These are phyloP conservation scores for Neoascia interrupta DNA, from an alignment of 2,888 invertebrate species.

Conservation along the genomic window DNA sequence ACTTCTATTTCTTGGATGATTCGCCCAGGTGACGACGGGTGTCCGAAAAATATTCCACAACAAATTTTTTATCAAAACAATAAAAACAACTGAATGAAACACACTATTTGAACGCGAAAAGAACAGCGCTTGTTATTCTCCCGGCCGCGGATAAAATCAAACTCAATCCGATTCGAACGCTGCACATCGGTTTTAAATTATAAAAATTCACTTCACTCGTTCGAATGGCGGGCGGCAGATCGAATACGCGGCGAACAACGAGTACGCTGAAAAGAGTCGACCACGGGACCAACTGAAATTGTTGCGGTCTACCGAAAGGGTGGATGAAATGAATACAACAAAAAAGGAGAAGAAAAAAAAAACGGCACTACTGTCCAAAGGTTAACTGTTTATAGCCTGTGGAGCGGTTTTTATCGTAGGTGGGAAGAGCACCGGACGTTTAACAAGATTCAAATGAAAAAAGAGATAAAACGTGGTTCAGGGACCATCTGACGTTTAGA, in stretches of 20 bases:
- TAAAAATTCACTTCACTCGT: slow-evolving; percentile 32
- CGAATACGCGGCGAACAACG: slow-evolving; percentile 23
- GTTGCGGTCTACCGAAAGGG: neutral
- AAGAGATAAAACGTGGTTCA: too few relatives aligned
- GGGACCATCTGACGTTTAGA: too few relatives aligned
- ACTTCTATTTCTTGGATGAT: neutral
- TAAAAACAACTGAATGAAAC: slow-evolving; percentile 1
- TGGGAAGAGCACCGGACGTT: neutral
- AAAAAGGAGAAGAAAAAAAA: slow-evolving; percentile 44
- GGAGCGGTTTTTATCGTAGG: slow-evolving; percentile 24
- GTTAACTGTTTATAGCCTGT: slow-evolving; percentile 57
- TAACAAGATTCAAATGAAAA: too few relatives aligned
- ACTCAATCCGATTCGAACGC: slow-evolving; percentile 69
- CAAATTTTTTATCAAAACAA: neutral
- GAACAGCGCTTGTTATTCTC: slow-evolving; percentile 54
- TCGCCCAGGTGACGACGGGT: neutral
- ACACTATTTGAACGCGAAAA: neutral
- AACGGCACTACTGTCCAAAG: slow-evolving; percentile 59
- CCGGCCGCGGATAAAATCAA: slow-evolving; percentile 70
- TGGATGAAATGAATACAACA: neutral
- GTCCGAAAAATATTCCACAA: slow-evolving; percentile 1
- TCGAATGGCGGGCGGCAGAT: slow-evolving; percentile 22
- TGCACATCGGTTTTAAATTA: slow-evolving; percentile 71
- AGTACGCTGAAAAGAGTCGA: slow-evolving; percentile 43
- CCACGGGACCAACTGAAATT: neutral